These are phyloP conservation scores for Dicaeum eximium DNA, from an alignment of 2,113 vertebrate genomes.

Conservation along the genomic window DNA sequence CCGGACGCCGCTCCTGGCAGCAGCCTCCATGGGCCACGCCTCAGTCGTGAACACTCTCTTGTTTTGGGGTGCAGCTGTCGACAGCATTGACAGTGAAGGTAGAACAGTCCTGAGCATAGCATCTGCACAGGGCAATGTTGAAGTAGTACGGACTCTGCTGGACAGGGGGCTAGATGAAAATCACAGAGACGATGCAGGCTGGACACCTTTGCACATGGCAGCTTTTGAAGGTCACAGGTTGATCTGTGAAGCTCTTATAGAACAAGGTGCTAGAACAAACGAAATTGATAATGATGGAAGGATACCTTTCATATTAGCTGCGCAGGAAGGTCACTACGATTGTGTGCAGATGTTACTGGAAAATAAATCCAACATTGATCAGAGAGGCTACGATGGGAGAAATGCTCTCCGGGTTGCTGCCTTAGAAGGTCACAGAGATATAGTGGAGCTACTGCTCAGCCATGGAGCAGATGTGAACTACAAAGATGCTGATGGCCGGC, in stretches of 20 bases:
- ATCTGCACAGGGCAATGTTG: constrained; percentile 95
- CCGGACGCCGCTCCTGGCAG: constrained; percentile 92
- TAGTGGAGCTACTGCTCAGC: constrained; percentile 90
- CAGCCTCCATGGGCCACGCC: constrained; percentile 96
- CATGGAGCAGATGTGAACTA: constrained; percentile 88
- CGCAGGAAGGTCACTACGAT: constrained; percentile 96
- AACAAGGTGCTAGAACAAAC: constrained; percentile 93
- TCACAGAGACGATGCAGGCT: constrained; percentile 94
- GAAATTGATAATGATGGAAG: constrained; percentile 96
- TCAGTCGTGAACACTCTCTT: constrained; percentile 92
- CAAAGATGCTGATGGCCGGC: constrained; percentile 95
- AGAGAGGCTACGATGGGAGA: constrained; percentile 93
- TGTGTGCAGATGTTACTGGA: constrained; percentile 93
- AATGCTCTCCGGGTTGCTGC: constrained; percentile 91
- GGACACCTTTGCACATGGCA: constrained; percentile 98
- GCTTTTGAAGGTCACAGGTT: constrained; percentile 94
- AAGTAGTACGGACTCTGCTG: constrained; percentile 95
- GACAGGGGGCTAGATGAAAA: constrained; percentile 97
- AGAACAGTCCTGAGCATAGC: constrained; percentile 96
- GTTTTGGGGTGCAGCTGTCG: constrained; percentile 96
- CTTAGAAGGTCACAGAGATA: constrained; percentile 92
- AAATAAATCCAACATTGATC: constrained; percentile 90
- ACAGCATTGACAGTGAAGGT: constrained; percentile 96
- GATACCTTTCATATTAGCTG: constrained; percentile 88
- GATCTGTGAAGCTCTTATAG: constrained; percentile 94